Evolutionary conservation across 2,888 invertebrate genomes (phyloP).

Genomic region (Drepana falcataria): DNA sequence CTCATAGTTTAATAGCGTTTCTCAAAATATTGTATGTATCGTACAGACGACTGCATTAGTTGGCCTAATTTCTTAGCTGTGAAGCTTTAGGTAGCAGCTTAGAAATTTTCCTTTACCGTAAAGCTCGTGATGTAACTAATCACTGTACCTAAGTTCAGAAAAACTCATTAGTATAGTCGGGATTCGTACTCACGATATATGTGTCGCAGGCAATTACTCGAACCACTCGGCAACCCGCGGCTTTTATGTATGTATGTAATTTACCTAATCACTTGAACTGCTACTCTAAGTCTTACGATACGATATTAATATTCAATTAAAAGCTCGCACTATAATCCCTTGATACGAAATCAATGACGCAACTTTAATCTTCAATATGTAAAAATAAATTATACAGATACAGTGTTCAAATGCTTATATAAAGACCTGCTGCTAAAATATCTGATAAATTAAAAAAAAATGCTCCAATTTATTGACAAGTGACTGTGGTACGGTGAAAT

Average conservation of each 20-base stretch:
- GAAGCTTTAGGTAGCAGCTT: too few species aligned
- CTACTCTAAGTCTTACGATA: neutral
- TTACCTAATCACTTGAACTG: neutral
- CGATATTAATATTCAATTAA: constrained; percentile 11
- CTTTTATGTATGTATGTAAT: neutral
- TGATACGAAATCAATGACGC: constrained; percentile 22
- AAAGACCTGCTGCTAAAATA: constrained; percentile 37
- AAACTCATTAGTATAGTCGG: too few species aligned
- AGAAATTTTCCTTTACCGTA: too few species aligned
- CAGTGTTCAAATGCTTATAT: constrained; percentile 15
- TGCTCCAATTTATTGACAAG: constrained; percentile 53
- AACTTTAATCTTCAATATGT: constrained; percentile 33
- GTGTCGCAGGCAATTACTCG: too few species aligned
- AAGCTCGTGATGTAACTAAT: too few species aligned
- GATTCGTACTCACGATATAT: too few species aligned
- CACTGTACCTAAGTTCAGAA: too few species aligned
- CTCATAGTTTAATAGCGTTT: too few species aligned
- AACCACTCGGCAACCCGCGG: too few species aligned
- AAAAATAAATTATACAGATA: constrained; percentile 46
- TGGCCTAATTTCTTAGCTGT: too few species aligned
- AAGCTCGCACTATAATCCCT: constrained; percentile 47
- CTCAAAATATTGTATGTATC: too few species aligned
- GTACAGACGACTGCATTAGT: too few species aligned
- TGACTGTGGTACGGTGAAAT: constrained; percentile 43
- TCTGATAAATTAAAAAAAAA: constrained; percentile 19